Evolutionary conservation across 1,140 invertebrate genomes (phyloP).

Genomic region (Lithobius niger): DNA sequence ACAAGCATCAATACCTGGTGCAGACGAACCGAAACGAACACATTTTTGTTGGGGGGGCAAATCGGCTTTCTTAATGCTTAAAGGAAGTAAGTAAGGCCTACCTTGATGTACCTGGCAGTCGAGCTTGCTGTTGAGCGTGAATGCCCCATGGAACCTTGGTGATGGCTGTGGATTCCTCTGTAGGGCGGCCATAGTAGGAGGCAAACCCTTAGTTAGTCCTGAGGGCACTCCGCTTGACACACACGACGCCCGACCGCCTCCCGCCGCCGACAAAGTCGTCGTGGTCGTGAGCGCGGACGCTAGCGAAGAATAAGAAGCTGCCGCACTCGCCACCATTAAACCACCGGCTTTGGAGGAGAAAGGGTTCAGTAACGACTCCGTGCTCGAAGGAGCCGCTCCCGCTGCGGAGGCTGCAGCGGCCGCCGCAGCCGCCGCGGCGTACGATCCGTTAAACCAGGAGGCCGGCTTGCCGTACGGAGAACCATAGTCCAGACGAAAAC

Average conservation of each 20-base stretch:
- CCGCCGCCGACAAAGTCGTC: neutral
- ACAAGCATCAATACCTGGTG: too few species aligned
- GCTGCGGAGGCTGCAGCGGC: conserved; percentile 16
- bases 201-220: neutral
- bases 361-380: too few species aligned
- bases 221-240: neutral
- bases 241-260: neutral
- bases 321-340: neutral
- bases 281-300: neutral
- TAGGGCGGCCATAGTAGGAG: neutral
- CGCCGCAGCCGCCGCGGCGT: conserved; percentile 12
- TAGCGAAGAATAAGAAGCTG: neutral
- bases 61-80: too few species aligned
- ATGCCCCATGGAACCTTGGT: conserved; percentile 4
- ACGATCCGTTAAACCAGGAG: conserved; percentile 13
- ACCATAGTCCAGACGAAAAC: conserved; percentile 16
- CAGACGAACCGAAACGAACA: too few species aligned
- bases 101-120: conserved; percentile 9
- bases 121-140: conserved; percentile 5
- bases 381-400: neutral
- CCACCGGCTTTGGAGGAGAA: too few species aligned
- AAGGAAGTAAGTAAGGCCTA: too few species aligned
- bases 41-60: too few species aligned
- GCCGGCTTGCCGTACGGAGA: conserved; percentile 4
- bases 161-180: neutral